Base-by-base conservation (phyloP, 1,140 invertebrate genomes). In the Ganaspis sp. region DNA sequence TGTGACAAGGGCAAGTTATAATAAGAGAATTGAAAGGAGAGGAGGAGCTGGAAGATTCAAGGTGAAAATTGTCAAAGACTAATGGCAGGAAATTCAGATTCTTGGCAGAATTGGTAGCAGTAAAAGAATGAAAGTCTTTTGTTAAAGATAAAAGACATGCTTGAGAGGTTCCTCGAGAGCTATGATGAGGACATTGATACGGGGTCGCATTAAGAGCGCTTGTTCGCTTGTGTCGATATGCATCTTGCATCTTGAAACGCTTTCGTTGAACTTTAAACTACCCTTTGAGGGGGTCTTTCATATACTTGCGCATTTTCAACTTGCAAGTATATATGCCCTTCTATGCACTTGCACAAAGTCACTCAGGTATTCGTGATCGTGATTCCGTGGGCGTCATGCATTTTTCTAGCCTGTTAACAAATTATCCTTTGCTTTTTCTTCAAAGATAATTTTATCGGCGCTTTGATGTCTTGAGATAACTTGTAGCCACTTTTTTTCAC, bases 191-290 rank as follows among this genome's bases (percentile, higher is more conserved):
- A n/a, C 58, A n/a, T 29, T 64, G 58, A 64, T 64, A 64, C 23
- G 15, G 58, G 58, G 58, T 64, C 54, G 23, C 54, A 64, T 64
- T 26, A 64, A 64, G 54, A 26, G 54, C 54, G 54, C 54, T 64
- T 29, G 21, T 29, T 64, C 23, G 54, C 9, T 15, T 49, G 15
- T 49, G 5, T 64, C 54, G 58, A 64, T 34, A 64, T 34, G 58
- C 58, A 64, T 64, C 58, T 64, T 26, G 58, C 58, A 64, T 64
- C 58, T 64, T 64, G 12, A 64, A 64, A 15, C 12, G 23, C 58
- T 29, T 64, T 64, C 15, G 26, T 64, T 34, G 26, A 64, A 64
- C 26, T 64, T 64, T 29, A 64, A 64, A 64, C 58, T 64, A 34
- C 58, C 23, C 54, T 26, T 64, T 64, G n/a, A 64, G 26, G 12